These are phyloP conservation scores for Monochamus saltuarius DNA, from an alignment of 1,140 invertebrate species.

Conservation along the genomic window DNA sequence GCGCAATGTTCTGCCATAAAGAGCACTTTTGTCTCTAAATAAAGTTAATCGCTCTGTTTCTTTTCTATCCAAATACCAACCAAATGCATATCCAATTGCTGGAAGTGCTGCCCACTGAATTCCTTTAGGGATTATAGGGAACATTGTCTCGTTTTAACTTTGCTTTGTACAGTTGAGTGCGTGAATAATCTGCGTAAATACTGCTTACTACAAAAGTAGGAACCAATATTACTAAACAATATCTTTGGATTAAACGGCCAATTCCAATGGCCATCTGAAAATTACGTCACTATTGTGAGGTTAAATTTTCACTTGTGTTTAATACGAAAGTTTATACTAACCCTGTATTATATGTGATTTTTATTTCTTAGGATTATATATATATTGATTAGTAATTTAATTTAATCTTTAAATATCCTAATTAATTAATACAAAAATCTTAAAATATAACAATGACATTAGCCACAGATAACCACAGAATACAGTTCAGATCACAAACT, in stretches of 20 bases:
- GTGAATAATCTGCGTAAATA: constrained; percentile 69
- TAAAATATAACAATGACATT: no score
- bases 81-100: constrained; percentile 58
- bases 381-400: no score
- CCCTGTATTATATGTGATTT: no score
- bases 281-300: constrained; percentile 28
- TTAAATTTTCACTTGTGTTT: constrained; percentile 2
- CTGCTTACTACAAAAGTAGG: constrained; percentile 58
- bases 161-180: constrained; percentile 70
- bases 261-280: constrained; percentile 45
- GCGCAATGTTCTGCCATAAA: constrained; percentile 66
- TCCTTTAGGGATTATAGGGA: constrained; percentile 49
- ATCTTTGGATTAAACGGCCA: constrained; percentile 55
- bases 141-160: constrained; percentile 51
- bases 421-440: no score
- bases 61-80: constrained; percentile 63
- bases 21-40: constrained; percentile 74
- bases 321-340: no score
- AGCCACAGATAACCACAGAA: no score
- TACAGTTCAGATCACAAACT: no score
- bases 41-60: constrained; percentile 68
- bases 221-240: constrained; percentile 64
- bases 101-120: constrained; percentile 54
- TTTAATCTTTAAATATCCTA: no score
- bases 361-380: no score